phyloP scores from a whole-genome alignment of 2,888 invertebrate genomes.

The Cerastoderma edule region DNA sequence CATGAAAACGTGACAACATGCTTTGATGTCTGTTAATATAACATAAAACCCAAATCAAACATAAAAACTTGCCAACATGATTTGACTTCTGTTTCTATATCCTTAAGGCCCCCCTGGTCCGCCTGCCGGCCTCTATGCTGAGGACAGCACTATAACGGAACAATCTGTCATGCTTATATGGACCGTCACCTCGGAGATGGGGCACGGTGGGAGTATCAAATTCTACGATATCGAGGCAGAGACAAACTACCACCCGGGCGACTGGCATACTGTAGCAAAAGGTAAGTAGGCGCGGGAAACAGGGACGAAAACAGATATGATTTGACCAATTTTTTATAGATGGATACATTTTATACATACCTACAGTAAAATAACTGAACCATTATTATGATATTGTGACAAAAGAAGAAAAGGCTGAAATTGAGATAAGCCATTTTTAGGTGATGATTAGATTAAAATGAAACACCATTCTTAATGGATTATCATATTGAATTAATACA shows the following conservation, averaged over 20 bases:
- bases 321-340: no score
- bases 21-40: no score
- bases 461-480: no score
- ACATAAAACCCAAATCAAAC: no score
- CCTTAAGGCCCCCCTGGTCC: conserved; percentile 48
- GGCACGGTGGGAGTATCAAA: conserved; percentile 31
- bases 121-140: conserved; percentile 49
- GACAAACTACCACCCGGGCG: conserved; percentile 42
- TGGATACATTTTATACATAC: no score
- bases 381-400: no score
- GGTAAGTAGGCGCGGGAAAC: conserved; percentile 30
- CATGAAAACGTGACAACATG: no score
- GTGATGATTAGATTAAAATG: neutral
- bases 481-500: no score
- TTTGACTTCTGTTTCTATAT: no score
- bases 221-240: conserved; percentile 56
- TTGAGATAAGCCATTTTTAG: neutral
- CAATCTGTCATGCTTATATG: conserved; percentile 49
- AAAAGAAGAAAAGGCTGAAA: conserved; percentile 6
- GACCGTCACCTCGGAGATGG: conserved; percentile 30
- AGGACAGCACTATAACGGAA: conserved; percentile 37
- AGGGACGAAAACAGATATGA: no score
- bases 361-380: no score
- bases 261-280: conserved; percentile 40
- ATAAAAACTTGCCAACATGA: no score